Evolutionary conservation across 2,888 invertebrate species (phyloP).

Genomic region (Ceraclea dissimilis): DNA sequence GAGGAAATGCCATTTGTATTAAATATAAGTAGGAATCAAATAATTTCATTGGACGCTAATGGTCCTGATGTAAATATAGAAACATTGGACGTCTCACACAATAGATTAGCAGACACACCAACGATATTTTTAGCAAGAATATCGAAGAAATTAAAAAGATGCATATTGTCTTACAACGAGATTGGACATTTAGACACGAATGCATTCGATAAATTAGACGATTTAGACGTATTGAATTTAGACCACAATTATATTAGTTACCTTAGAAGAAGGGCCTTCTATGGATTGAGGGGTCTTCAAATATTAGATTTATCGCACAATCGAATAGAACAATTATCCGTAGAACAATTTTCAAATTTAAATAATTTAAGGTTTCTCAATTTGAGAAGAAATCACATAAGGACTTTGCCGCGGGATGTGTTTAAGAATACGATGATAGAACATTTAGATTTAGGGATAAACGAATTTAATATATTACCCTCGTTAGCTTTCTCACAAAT

Average conservation of each 20-base stretch:
- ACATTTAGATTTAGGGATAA: slow-evolving; percentile 70
- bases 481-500: slow-evolving; percentile 70
- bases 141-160: slow-evolving; percentile 55
- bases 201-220: slow-evolving; percentile 62
- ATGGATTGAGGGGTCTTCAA: slow-evolving; percentile 66
- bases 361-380: slow-evolving; percentile 66
- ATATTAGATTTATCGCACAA: slow-evolving; percentile 74
- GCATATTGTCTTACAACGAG: slow-evolving; percentile 68
- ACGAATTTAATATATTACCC: slow-evolving; percentile 73
- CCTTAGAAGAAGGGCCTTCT: slow-evolving; percentile 69
- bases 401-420: slow-evolving; percentile 67
- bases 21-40: slow-evolving; percentile 68
- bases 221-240: slow-evolving; percentile 66
- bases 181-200: slow-evolving; percentile 63
- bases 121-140: slow-evolving; percentile 57
- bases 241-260: slow-evolving; percentile 66
- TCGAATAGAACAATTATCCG: slow-evolving; percentile 65
- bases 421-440: slow-evolving; percentile 75
- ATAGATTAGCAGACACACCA: slow-evolving; percentile 58
- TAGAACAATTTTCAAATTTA: slow-evolving; percentile 72
- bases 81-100: slow-evolving; percentile 63
- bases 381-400: slow-evolving; percentile 63
- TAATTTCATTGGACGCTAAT: slow-evolving; percentile 40
- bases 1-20: slow-evolving; percentile 59
- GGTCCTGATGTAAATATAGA: slow-evolving; percentile 54